Percentiles rank a stretch among this genome's conserved stretches.
These are phyloP conservation scores for Nomada goodeniana DNA, from an alignment of 2,888 invertebrate genomes.

Conservation along the genomic window DNA sequence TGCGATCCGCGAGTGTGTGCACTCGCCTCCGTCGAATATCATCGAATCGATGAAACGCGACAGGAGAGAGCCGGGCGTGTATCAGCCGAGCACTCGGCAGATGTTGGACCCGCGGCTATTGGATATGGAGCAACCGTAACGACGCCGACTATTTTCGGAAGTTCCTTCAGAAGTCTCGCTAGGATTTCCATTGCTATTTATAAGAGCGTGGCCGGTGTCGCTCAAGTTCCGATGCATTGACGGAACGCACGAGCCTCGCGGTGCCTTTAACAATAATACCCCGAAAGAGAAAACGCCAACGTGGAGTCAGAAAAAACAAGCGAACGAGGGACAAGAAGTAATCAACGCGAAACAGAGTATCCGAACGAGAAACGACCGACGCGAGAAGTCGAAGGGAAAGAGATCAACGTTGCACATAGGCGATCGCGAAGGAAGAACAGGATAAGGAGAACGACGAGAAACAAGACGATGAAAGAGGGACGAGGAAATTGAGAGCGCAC, in stretches of 20 bases:
- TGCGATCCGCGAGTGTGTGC: slow-evolving; percentile 3
- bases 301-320: too few relatives aligned
- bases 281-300: too few relatives aligned
- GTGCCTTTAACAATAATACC: too few relatives aligned
- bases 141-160: slow-evolving; percentile 33
- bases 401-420: background rate
- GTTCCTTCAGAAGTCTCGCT: slow-evolving; percentile 17
- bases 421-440: background rate
- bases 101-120: background rate
- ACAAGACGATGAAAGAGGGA: background rate
- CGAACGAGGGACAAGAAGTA: too few relatives aligned
- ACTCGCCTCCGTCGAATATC: background rate
- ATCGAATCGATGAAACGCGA: slow-evolving; percentile 10
- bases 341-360: too few relatives aligned
- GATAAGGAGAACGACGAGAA: background rate
- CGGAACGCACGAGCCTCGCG: too few relatives aligned
- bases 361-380: too few relatives aligned
- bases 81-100: slow-evolving; percentile 35
- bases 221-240: background rate
- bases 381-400: too few relatives aligned
- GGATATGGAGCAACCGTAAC: slow-evolving; percentile 31
- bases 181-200: slow-evolving; percentile 27
- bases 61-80: background rate
- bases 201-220: slow-evolving; percentile 15
- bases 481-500: slow-evolving; percentile 45